Base-by-base conservation (phyloP, 2,113 vertebrate genomes). In the Dolichotis patagonum region DNA sequence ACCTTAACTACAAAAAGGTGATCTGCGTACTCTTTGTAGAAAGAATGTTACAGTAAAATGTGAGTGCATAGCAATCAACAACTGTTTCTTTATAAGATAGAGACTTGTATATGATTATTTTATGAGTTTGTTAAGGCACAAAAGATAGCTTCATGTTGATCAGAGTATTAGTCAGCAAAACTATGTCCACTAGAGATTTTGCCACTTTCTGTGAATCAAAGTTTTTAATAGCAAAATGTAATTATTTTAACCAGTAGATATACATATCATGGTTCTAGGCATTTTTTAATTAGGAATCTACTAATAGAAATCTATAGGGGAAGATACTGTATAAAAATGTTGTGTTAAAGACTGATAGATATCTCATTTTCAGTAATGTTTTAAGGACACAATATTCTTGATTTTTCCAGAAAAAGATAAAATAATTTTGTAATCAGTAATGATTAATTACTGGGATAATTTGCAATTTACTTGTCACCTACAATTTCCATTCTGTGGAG, bases 321-420 rank as follows among this genome's bases (percentile, higher is more conserved):
- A 26, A 17, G 11, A 3, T 12, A 54, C 17, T 22, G 4, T 35
- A 22, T 17, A 35, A 63, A 49, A 20, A 26, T 24, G 0, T 0
- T n/a, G 17, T n/a, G 14, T 26, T 9, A 67, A n/a, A 1, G 24
- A 32, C 1, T 10, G 3, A 0, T 5, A n/a, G 12, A 46, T 26
- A 2, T n/a, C 16, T 67, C 9, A 35, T 56, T 90, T 80, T 77
- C 46, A 1, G 17, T 43, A 35, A 87, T 62, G n/a, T 71, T 56
- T 77, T 16, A 77, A 77, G 73, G 24, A 43, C 46, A 77, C 11
- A 58, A n/a, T 67, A 90, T 65, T 52, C 7, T 38, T 82, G 16
- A 28, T 3, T 65, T 87, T 63, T 30, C 0, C 13, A 24, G 26
- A 13, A 58, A 73, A 65, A 87, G 83, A 22, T 20, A 81, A 41